Percentiles rank a stretch among this genome's conserved stretches.
Conservation (phyloP, 2,113 vertebrate species). For the Crotalus helleri region DNA sequence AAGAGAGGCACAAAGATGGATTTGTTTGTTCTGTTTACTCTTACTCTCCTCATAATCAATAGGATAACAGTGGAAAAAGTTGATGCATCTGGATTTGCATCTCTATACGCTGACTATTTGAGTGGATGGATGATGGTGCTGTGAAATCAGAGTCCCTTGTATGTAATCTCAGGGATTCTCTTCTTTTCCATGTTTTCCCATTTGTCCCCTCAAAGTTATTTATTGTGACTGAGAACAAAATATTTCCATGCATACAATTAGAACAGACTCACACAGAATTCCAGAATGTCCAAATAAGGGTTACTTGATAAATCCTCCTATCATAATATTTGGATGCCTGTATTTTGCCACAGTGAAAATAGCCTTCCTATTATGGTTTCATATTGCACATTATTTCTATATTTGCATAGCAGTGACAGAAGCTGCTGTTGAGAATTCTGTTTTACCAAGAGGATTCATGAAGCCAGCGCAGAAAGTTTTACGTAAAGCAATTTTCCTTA, state of each 20-base stretch:
- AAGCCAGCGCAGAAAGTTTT: background rate
- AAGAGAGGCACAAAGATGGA: background rate
- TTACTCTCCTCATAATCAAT: background rate
- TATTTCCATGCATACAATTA: background rate
- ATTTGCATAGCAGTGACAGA: background rate
- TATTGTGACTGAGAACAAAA: background rate
- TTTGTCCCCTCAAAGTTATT: background rate
- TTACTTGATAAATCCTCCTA: background rate
- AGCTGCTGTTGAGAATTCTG: background rate
- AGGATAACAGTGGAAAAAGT: background rate
- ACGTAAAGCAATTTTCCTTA: background rate
- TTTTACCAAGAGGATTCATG: background rate
- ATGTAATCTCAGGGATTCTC: background rate
- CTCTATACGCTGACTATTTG: background rate
- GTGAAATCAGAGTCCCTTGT: background rate
- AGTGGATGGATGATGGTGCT: background rate
- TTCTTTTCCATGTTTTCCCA: background rate
- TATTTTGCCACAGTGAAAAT: background rate
- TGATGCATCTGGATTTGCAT: background rate
- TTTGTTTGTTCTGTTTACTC: background rate
- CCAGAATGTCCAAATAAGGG: background rate
- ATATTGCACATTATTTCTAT: background rate
- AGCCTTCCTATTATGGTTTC: background rate
- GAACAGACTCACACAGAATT: background rate
- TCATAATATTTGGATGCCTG: background rate